A percentile compares a stretch with the other conserved stretches of the same genome.
Evolutionary conservation across 2,888 invertebrate genomes (phyloP).

Genomic region (Cremastobaeus sp.): DNA sequence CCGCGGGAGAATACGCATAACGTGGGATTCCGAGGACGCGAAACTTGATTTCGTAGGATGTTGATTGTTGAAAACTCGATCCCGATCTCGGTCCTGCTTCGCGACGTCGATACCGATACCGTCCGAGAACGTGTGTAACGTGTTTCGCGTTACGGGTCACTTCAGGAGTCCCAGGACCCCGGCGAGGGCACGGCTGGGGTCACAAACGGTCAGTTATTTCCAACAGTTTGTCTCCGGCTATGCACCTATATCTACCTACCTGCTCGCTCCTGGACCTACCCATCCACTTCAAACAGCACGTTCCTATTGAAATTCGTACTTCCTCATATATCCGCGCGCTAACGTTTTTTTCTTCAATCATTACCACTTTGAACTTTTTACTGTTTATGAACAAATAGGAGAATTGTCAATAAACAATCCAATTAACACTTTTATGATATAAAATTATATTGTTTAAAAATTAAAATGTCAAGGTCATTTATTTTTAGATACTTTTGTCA

Average conservation of each 20-base stretch:
- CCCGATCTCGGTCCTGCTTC: constrained; percentile 54
- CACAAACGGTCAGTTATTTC: constrained; percentile 67
- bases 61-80: constrained; percentile 65
- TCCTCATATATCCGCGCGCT: no score
- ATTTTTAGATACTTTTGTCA: no score
- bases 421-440: no score
- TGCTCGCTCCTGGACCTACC: constrained; percentile 44
- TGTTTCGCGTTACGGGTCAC: constrained; percentile 70
- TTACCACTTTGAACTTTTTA: no score
- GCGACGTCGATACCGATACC: constrained; percentile 55
- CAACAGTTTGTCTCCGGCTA: constrained; percentile 62
- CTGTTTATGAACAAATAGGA: no score
- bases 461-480: no score
- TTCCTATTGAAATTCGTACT: constrained; percentile 1
- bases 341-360: no score
- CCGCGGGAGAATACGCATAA: constrained; percentile 57
- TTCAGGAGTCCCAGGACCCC: constrained; percentile 64
- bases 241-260: constrained; percentile 39
- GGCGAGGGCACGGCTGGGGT: constrained; percentile 63
- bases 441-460: no score
- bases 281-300: constrained; percentile 28
- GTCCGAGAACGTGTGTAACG: constrained; percentile 68
- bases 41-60: constrained; percentile 63
- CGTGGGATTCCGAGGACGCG: constrained; percentile 61
- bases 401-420: no score